These are phyloP conservation scores for Camponotus pennsylvanicus DNA, from an alignment of 1,140 invertebrate species.

Conservation along the genomic window DNA sequence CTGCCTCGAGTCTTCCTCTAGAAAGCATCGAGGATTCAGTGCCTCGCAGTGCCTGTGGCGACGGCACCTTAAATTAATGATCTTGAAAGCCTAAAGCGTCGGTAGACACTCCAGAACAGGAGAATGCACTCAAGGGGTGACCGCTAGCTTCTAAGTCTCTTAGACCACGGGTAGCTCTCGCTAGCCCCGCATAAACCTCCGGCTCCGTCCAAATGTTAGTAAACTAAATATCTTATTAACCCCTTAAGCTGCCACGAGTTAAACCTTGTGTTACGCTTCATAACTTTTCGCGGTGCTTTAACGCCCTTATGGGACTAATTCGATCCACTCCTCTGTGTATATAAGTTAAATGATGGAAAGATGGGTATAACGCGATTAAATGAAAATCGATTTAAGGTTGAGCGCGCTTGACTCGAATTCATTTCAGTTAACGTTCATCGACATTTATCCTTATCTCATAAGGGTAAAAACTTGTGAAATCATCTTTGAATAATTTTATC, in stretches of 20 bases:
- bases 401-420: constrained; percentile 41
- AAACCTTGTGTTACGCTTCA: constrained; percentile 70
- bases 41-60: constrained; percentile 75
- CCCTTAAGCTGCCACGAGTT: constrained; percentile 79
- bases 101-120: constrained; percentile 84
- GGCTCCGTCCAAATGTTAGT: constrained; percentile 83
- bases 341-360: constrained; percentile 48
- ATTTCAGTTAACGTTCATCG: constrained; percentile 17
- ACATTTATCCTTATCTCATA: background rate
- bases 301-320: constrained; percentile 58
- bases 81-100: constrained; percentile 85
- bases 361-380: constrained; percentile 44
- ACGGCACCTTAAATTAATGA: constrained; percentile 85
- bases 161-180: constrained; percentile 80
- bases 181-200: constrained; percentile 73
- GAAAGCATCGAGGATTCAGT: constrained; percentile 75
- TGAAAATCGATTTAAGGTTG: constrained; percentile 37
- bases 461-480: background rate
- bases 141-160: constrained; percentile 85
- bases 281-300: constrained; percentile 68
- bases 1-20: constrained; percentile 53
- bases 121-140: constrained; percentile 86
- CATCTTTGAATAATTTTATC: background rate
- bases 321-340: constrained; percentile 37
- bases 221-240: constrained; percentile 86